Evolutionary conservation across 2,797 vertebrate genomes (phyloP).

Genomic region (Prionace glauca): DNA sequence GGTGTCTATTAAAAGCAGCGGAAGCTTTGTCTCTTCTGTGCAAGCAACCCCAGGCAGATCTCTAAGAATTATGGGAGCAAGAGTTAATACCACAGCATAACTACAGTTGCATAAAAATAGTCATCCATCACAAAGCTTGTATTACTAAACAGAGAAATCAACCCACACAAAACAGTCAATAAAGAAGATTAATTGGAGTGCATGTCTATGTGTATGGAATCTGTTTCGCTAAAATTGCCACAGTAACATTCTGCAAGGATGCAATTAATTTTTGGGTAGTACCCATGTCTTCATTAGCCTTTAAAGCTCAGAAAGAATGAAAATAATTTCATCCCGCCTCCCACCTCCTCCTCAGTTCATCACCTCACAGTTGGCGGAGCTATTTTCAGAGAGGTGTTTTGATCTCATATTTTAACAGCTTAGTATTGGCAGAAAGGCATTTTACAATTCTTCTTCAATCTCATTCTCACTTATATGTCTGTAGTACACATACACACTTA

Average conservation of each 20-base stretch:
- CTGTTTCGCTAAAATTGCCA: constrained; percentile 2
- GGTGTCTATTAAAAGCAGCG: constrained; percentile 84
- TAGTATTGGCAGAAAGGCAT: not conserved
- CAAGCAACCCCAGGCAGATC: constrained; percentile 71
- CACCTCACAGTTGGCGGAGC: not conserved
- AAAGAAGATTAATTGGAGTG: constrained; percentile 28
- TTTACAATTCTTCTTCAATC: not conserved
- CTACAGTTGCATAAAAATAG: not conserved
- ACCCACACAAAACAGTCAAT: constrained; percentile 6
- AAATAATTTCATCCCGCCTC: constrained; percentile 6
- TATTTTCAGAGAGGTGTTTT: not conserved
- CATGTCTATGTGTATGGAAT: not conserved
- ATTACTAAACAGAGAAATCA: not conserved
- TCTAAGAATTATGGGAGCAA: constrained; percentile 53
- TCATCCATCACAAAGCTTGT: not conserved
- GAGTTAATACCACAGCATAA: constrained; percentile 12
- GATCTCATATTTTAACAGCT: not conserved
- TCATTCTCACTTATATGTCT: not conserved
- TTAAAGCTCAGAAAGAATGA: constrained; percentile 1
- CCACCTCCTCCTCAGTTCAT: constrained; percentile 12
- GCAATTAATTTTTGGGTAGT: constrained; percentile 11
- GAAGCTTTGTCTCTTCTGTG: constrained; percentile 71
- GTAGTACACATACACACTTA: not conserved
- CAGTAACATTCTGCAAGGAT: not conserved
- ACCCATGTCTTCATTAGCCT: not conserved